phyloP scores from a whole-genome alignment of 2,888 invertebrate genomes.

The Hypomecis atomaria region DNA sequence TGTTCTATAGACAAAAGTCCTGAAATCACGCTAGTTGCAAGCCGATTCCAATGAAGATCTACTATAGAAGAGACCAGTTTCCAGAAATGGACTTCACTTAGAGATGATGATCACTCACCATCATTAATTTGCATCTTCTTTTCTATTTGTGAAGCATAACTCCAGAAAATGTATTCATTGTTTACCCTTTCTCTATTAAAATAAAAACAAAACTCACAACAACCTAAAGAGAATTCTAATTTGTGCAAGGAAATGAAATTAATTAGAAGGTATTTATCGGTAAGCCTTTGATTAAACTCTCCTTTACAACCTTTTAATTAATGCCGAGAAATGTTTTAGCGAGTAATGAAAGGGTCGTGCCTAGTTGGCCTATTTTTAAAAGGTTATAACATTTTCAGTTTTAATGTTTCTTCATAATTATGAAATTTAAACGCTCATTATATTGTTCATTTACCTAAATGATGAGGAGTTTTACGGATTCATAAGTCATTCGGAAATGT shows the following conservation, averaged over 20 bases:
- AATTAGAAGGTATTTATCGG: slow-evolving; percentile 65
- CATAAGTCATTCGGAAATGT: too few species aligned
- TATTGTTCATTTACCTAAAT: too few species aligned
- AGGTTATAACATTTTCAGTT: slow-evolving; percentile 7
- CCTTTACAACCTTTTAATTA: slow-evolving; percentile 59
- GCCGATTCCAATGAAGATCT: too few species aligned
- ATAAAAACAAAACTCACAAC: slow-evolving; percentile 38
- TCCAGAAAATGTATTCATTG: neutral
- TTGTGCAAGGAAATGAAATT: slow-evolving; percentile 56
- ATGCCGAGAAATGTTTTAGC: slow-evolving; percentile 36
- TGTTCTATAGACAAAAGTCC: too few species aligned
- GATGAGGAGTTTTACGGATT: too few species aligned
- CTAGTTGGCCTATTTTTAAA: slow-evolving; percentile 18
- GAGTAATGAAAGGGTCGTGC: slow-evolving; percentile 21
- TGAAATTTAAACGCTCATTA: too few species aligned
- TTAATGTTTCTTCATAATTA: slow-evolving; percentile 18
- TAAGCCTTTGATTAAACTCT: slow-evolving; percentile 63
- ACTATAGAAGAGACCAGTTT: too few species aligned
- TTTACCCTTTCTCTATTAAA: slow-evolving; percentile 3
- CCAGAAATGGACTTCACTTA: too few species aligned
- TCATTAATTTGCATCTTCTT: too few species aligned
- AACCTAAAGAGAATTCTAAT: slow-evolving; percentile 49
- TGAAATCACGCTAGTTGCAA: too few species aligned
- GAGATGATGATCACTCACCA: too few species aligned
- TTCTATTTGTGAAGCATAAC: too few species aligned